Conservation (phyloP, 2,888 invertebrate genomes). For the Megaustenia siamemsis region DNA sequence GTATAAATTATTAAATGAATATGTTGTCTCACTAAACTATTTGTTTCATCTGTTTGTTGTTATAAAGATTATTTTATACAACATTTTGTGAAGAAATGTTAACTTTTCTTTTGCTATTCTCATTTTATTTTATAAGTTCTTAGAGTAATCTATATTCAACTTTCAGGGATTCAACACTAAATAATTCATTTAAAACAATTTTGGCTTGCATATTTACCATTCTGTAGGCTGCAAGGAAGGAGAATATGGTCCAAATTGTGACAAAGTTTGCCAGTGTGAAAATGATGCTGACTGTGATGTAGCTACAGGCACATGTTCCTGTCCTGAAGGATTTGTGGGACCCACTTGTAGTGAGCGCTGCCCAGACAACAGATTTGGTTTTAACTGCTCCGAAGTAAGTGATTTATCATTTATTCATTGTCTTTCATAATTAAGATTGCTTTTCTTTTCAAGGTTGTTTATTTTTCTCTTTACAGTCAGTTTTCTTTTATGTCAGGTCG, state of each 20-base stretch:
- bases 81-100: no score
- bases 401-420: background rate
- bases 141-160: background rate
- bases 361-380: constrained; percentile 73
- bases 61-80: no score
- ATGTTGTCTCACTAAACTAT: no score
- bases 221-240: constrained; percentile 72
- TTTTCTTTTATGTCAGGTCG: no score
- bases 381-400: constrained; percentile 68
- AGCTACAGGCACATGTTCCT: constrained; percentile 73
- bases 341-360: constrained; percentile 71
- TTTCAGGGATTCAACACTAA: background rate
- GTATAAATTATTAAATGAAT: no score
- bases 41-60: no score
- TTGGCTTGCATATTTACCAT: background rate
- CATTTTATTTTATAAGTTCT: background rate
- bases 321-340: constrained; percentile 75
- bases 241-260: constrained; percentile 75
- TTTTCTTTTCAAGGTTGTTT: no score
- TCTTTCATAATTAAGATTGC: background rate
- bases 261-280: constrained; percentile 79
- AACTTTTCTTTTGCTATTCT: constrained; percentile 16
- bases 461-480: no score
- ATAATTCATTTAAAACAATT: no score
- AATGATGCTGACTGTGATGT: constrained; percentile 75